These are phyloP conservation scores for Xiphophorus maculatus DNA, from an alignment of 2,113 vertebrate genomes.

Conservation along the genomic window DNA sequence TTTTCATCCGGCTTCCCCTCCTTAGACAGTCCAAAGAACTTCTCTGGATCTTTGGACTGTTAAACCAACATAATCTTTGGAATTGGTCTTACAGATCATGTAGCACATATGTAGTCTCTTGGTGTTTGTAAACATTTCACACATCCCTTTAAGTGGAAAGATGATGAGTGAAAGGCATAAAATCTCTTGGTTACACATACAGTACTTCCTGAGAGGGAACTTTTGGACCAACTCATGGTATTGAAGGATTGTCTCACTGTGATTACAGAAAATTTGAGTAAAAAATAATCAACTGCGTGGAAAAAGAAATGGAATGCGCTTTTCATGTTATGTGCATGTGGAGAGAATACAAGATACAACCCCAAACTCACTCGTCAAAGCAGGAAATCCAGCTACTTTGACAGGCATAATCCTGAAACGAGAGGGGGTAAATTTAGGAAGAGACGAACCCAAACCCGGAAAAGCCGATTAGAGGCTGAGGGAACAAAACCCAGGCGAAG, in stretches of 20 bases:
- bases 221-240: constrained; percentile 38
- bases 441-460: constrained; percentile 69
- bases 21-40: too few relatives aligned
- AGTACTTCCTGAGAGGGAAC: constrained; percentile 11
- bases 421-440: constrained; percentile 68
- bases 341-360: constrained; percentile 19
- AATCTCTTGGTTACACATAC: constrained; percentile 1
- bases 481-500: constrained; percentile 65
- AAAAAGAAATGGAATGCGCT: constrained; percentile 27
- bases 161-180: not conserved
- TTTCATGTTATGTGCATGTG: constrained; percentile 2
- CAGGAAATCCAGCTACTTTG: constrained; percentile 62
- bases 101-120: not conserved
- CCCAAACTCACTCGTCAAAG: constrained; percentile 43
- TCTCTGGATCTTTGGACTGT: too few relatives aligned
- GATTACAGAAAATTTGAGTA: constrained; percentile 56
- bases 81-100: not conserved
- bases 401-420: constrained; percentile 69
- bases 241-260: constrained; percentile 59
- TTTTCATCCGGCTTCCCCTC: not conserved
- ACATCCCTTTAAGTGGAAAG: not conserved
- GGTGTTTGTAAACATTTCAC: not conserved
- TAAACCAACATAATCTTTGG: too few relatives aligned
- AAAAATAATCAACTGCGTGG: not conserved
- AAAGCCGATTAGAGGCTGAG: constrained; percentile 75